A percentile compares a stretch with the other conserved stretches of the same genome.
These are phyloP conservation scores for Macheiramphus alcinus DNA, from an alignment of 2,113 vertebrate genomes.

Conservation along the genomic window DNA sequence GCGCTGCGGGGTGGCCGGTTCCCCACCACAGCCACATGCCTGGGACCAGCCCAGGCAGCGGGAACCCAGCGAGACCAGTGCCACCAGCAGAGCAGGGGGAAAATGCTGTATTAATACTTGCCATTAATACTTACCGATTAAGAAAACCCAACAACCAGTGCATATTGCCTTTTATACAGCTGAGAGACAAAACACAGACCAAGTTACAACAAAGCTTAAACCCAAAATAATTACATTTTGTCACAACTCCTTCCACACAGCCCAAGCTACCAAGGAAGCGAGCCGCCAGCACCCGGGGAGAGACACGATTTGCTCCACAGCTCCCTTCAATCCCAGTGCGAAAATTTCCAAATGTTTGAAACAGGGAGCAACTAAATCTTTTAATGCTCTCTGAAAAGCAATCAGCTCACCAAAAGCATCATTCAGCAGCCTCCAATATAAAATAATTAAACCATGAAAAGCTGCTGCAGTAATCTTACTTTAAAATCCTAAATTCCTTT, in stretches of 20 bases:
- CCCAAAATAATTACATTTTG: constrained; percentile 69
- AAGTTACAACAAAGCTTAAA: constrained; percentile 39
- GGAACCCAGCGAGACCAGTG: background rate
- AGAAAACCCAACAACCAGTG: background rate
- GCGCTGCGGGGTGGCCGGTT: rapidly evolving
- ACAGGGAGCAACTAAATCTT: constrained; percentile 72
- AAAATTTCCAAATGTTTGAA: constrained; percentile 73
- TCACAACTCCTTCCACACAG: constrained; percentile 76
- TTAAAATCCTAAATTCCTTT: constrained; percentile 58
- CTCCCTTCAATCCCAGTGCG: constrained; percentile 69
- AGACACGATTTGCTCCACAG: constrained; percentile 67
- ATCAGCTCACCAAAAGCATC: constrained; percentile 72
- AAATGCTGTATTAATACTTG: background rate
- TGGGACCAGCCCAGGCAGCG: background rate
- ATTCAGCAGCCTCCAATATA: constrained; percentile 69
- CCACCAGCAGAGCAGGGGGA: background rate
- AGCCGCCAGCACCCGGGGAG: constrained; percentile 53
- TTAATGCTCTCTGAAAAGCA: constrained; percentile 78
- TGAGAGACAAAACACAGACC: constrained; percentile 22
- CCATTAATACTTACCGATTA: background rate
- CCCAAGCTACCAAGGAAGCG: constrained; percentile 70
- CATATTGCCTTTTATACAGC: background rate
- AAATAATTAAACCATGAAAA: constrained; percentile 59
- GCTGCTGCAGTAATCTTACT: constrained; percentile 48
- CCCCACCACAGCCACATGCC: rapidly evolving